Base-by-base conservation (phyloP, 1,140 invertebrate species). In the Laupala kohalensis region DNA sequence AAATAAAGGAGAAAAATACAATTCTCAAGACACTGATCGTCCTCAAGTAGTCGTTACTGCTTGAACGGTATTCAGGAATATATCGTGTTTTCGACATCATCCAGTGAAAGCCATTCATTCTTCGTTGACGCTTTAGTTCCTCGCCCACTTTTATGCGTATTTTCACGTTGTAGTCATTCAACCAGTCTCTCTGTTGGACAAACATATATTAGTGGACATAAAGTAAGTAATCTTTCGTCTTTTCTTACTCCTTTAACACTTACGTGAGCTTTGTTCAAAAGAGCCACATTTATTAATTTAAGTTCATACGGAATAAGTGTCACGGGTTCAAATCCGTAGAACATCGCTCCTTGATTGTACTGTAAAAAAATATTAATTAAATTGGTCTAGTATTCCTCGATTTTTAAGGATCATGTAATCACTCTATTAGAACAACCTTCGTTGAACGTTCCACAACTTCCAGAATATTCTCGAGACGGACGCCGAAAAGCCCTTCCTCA, bases 291-390 rank as follows among this genome's bases (percentile, higher is more conserved):
- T 71, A 99, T 92, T 70, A 99, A 81, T 79, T 95, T 97, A 0
- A 87, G 89, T 80, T 98, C 95, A 77, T 94, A 96, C 4, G 97
- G 97, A 5, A 98, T 90, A 30, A 97, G 80, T 12, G 95, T 97
- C 0, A 96, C 84, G 30, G 93, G 88, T 74, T 88, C 86, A 80
- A 98, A 96, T 4, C 79, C 82, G 12, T 88, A 76, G 71, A 79
- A 85, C 72, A 79, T 79, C 65, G 77, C 80, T 37, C 80, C 77
- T 67, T 72, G 73, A 25, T 74, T 72, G 73, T 78, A 74, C 73
- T 78, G 74, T 62, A 72, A 65, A 53, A 69, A 69, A 64, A 75
- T 72, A n/a, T 63, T 29, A 67, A 0, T 24, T 3, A 66, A 74
- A 23, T 25, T 25, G 5, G 65, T 62, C 13, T 30, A 27, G 27